phyloP scores from a whole-genome alignment of 1,140 invertebrate genomes.

The Chelonus insularis region DNA sequence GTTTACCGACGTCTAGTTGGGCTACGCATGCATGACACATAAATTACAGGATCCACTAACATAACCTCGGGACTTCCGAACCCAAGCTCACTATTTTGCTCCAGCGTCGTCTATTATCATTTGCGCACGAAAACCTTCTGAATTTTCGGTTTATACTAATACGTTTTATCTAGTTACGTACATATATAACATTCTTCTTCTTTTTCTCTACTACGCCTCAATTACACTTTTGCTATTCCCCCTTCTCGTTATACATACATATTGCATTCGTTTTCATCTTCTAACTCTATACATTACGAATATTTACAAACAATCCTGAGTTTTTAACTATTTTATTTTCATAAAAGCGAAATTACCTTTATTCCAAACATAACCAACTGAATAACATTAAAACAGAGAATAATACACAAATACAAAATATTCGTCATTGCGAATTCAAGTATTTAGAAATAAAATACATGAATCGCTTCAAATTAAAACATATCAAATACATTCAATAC shows the following conservation, averaged over 20 bases:
- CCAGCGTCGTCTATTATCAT: constrained; percentile 29
- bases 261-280: too few relatives aligned
- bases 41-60: constrained; percentile 31
- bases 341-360: neutral
- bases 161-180: neutral
- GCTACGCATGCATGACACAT: constrained; percentile 32
- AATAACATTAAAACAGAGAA: too few relatives aligned
- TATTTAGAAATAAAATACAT: too few relatives aligned
- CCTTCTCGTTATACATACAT: too few relatives aligned
- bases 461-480: too few relatives aligned
- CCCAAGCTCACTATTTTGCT: constrained; percentile 26
- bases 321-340: neutral
- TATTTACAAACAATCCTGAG: neutral
- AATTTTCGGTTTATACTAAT: constrained; percentile 23
- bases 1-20: constrained; percentile 27
- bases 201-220: too few relatives aligned
- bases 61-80: constrained; percentile 27
- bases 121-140: constrained; percentile 29
- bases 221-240: too few relatives aligned
- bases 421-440: too few relatives aligned
- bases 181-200: neutral
- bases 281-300: neutral
- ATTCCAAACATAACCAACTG: too few relatives aligned
- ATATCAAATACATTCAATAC: too few relatives aligned
- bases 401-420: too few relatives aligned